phyloP scores from a whole-genome alignment of 2,888 invertebrate species.

The Ichneumoninae sp. region DNA sequence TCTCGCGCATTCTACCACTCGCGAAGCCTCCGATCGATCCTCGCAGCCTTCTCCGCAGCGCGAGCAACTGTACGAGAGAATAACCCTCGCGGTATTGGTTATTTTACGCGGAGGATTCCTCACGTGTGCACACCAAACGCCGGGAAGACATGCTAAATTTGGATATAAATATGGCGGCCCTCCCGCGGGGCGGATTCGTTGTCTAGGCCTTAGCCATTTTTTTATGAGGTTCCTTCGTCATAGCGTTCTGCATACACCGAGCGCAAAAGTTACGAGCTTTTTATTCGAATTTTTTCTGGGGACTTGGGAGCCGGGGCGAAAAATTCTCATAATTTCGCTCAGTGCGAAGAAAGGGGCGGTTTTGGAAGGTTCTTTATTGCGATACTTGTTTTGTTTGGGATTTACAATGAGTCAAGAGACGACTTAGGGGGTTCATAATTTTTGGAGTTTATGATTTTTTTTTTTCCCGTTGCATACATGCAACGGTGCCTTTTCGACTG shows the following conservation, averaged over 20 bases:
- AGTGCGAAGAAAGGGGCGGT: conserved; percentile 2
- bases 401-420: background rate
- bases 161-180: conserved; percentile 73
- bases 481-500: conserved; percentile 58
- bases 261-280: conserved; percentile 29
- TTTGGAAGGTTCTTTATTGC: conserved; percentile 6
- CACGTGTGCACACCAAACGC: conserved; percentile 9
- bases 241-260: conserved; percentile 13
- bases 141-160: conserved; percentile 72
- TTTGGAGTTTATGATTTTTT: conserved; percentile 33
- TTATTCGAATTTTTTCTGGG: conserved; percentile 31
- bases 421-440: conserved; percentile 42
- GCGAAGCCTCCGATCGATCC: conserved; percentile 43
- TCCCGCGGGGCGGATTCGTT: conserved; percentile 63
- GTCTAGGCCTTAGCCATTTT: conserved; percentile 68
- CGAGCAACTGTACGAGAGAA: conserved; percentile 7
- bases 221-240: conserved; percentile 66
- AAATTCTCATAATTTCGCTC: conserved; percentile 30
- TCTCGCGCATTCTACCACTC: conserved; percentile 72
- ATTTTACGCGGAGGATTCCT: conserved; percentile 26
- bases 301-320: conserved; percentile 21
- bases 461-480: conserved; percentile 33
- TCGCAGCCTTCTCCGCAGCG: conserved; percentile 16
- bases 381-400: background rate
- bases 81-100: background rate